Evolutionary conservation across 2,797 vertebrate species (phyloP).

Genomic region (Cossypha heuglini): DNA sequence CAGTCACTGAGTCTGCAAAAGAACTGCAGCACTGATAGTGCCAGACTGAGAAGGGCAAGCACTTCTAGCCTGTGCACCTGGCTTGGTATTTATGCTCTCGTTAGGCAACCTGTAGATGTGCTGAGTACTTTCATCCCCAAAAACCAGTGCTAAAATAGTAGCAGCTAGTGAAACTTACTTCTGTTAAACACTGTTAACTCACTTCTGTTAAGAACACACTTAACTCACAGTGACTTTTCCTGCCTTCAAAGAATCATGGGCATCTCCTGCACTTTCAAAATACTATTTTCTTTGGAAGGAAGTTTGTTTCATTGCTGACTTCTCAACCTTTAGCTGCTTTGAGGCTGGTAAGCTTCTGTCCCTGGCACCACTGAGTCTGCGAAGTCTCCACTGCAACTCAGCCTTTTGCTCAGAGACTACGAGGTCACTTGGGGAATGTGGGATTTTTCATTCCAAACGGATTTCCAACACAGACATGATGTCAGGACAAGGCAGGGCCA

Average conservation of each 20-base stretch:
- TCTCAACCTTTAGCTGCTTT: neutral
- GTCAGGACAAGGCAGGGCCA: slow-evolving; percentile 86
- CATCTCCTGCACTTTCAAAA: neutral
- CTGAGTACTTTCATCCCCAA: neutral
- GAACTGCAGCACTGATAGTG: neutral
- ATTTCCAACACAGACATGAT: slow-evolving; percentile 91
- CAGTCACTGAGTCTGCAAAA: neutral
- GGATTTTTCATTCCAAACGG: slow-evolving; percentile 81
- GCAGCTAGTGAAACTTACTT: neutral
- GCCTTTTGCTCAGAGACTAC: slow-evolving; percentile 40
- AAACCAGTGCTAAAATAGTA: neutral
- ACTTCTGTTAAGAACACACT: too few species aligned
- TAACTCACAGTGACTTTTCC: neutral
- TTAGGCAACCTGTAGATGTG: neutral
- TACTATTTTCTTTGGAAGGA: neutral
- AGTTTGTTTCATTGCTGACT: neutral
- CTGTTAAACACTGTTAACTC: neutral
- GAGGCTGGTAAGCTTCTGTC: neutral
- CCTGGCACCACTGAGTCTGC: neutral
- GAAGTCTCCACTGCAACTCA: slow-evolving; percentile 24
- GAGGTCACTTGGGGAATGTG: slow-evolving; percentile 64
- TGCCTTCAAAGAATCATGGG: neutral
- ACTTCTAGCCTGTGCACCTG: neutral
- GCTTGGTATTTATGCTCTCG: neutral
- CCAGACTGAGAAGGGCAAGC: neutral